A percentile compares a stretch with the other conserved stretches of the same genome.
Conservation (phyloP, 2,797 vertebrate species). For the Otolemur crassicaudatus region DNA sequence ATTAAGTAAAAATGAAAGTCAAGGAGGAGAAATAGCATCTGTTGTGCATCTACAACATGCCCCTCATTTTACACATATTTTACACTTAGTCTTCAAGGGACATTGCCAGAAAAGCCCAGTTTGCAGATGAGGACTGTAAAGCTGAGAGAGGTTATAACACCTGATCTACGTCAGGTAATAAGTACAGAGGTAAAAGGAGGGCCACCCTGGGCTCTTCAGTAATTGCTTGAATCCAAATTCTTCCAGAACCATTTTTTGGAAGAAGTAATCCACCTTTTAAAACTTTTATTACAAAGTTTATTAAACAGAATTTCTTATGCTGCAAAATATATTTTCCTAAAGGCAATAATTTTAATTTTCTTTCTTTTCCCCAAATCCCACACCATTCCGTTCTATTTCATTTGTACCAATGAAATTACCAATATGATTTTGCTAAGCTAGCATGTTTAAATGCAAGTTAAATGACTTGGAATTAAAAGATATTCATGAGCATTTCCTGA, state of each 20-base stretch:
- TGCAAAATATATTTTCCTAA: slow-evolving; percentile 65
- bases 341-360: slow-evolving; percentile 70
- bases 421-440: slow-evolving; percentile 40
- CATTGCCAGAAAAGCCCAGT: neutral
- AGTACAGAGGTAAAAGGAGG: neutral
- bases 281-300: no score
- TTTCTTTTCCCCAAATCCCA: slow-evolving; percentile 57
- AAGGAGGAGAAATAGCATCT: neutral
- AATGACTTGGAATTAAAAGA: slow-evolving; percentile 71
- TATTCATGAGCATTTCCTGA: slow-evolving; percentile 65
- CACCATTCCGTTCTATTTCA: slow-evolving; percentile 33
- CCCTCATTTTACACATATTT: neutral
- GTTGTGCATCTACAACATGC: neutral
- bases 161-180: no score
- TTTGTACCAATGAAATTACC: slow-evolving; percentile 50
- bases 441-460: slow-evolving; percentile 67
- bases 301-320: slow-evolving; percentile 11
- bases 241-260: slow-evolving; percentile 4
- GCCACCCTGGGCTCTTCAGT: neutral
- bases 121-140: neutral
- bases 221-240: slow-evolving; percentile 32
- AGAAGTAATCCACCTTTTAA: neutral
- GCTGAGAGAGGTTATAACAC: accelerated
- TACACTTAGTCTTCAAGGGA: neutral
- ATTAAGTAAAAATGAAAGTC: neutral